These are phyloP conservation scores for Tenthredo scrophulariae DNA, from an alignment of 2,888 invertebrate species.

Conservation along the genomic window DNA sequence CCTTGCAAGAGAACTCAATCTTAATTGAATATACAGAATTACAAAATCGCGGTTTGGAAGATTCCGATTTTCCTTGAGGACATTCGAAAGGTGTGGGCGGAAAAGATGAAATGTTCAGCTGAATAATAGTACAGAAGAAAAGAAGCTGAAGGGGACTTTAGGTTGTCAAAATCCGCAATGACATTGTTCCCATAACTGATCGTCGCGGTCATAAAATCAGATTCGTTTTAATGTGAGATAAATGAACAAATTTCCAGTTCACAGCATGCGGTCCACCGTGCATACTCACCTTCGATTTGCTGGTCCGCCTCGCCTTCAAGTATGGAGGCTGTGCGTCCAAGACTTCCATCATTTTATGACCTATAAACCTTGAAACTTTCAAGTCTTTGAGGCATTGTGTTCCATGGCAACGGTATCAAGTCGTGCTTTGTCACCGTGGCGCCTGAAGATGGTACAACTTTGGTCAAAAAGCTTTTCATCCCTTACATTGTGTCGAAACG, in stretches of 20 bases:
- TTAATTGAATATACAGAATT: neutral
- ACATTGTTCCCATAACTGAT: slow-evolving; percentile 61
- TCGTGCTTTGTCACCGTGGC: slow-evolving; percentile 49
- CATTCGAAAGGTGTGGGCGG: neutral
- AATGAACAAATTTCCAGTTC: slow-evolving; percentile 63
- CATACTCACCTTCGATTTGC: slow-evolving; percentile 16
- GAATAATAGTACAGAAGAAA: neutral
- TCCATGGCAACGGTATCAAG: slow-evolving; percentile 37
- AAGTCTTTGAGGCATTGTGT: slow-evolving; percentile 55
- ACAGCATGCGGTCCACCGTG: slow-evolving; percentile 61
- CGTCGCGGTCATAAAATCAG: slow-evolving; percentile 55
- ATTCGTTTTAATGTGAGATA: slow-evolving; percentile 62
- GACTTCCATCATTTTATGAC: slow-evolving; percentile 62
- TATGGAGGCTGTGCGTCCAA: neutral
- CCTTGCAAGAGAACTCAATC: neutral
- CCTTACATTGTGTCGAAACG: slow-evolving; percentile 16
- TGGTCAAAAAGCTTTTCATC: slow-evolving; percentile 40
- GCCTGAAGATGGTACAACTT: slow-evolving; percentile 52
- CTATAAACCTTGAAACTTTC: slow-evolving; percentile 62
- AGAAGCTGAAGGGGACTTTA: neutral
- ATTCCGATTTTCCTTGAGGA: neutral
- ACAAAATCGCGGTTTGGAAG: neutral
- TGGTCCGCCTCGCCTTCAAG: neutral
- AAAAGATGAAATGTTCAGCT: neutral
- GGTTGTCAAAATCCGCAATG: slow-evolving; percentile 45